These are phyloP conservation scores for Pollenia angustigena DNA, from an alignment of 2,888 invertebrate species.

Conservation along the genomic window DNA sequence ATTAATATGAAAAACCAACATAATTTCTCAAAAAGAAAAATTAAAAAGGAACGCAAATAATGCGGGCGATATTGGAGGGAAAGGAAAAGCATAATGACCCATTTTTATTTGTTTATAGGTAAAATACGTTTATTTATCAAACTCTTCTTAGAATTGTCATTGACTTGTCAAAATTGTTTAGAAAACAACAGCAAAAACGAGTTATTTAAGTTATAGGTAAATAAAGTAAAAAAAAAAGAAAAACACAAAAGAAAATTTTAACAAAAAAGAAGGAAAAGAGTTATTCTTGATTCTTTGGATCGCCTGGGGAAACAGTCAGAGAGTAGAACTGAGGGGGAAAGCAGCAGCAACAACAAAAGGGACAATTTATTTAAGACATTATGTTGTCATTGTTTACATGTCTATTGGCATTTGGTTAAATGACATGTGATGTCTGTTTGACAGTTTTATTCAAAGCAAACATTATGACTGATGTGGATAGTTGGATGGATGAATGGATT, in stretches of 20 bases:
- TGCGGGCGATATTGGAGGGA: constrained; percentile 36
- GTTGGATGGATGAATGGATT: background rate
- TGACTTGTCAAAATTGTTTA: constrained; percentile 71
- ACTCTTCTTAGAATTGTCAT: constrained; percentile 67
- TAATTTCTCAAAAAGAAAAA: background rate
- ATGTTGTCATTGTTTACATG: constrained; percentile 62
- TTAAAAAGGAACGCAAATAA: background rate
- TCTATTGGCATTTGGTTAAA: constrained; percentile 56
- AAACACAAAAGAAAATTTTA: background rate
- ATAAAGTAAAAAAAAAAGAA: background rate
- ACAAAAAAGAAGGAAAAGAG: background rate
- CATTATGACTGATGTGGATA: constrained; percentile 44
- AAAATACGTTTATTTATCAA: constrained; percentile 2
- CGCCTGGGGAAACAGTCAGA: background rate
- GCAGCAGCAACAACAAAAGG: constrained; percentile 23
- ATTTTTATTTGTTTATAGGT: constrained; percentile 49
- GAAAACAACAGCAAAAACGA: constrained; percentile 39
- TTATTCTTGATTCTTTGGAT: constrained; percentile 19
- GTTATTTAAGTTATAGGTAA: constrained; percentile 20
- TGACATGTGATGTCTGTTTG: constrained; percentile 59
- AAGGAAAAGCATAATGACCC: constrained; percentile 58
- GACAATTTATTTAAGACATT: constrained; percentile 66
- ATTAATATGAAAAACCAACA: constrained; percentile 10
- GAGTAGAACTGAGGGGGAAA: background rate
- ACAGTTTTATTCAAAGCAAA: constrained; percentile 55